These are phyloP conservation scores for Endomychus coccineus DNA, from an alignment of 2,888 invertebrate genomes.

Conservation along the genomic window DNA sequence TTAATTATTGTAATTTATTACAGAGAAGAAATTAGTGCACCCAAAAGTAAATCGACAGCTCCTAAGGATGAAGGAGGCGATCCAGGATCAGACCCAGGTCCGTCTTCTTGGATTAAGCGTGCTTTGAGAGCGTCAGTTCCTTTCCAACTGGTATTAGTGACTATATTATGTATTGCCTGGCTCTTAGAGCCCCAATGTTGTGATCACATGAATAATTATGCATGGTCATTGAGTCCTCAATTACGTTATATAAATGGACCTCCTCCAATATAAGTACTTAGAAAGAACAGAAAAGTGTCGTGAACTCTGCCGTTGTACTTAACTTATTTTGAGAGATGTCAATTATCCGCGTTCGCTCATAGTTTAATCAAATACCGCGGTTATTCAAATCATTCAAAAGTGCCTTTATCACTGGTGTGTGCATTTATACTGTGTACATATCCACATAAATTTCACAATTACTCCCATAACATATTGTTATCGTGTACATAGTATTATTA, in stretches of 20 bases:
- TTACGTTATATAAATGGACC: constrained; percentile 76
- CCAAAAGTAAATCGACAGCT: constrained; percentile 19
- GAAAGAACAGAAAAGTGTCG: constrained; percentile 5
- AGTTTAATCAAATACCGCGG: constrained; percentile 15
- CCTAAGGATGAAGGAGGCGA: constrained; percentile 50
- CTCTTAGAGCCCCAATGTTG: constrained; percentile 71
- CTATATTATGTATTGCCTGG: constrained; percentile 65
- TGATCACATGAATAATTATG: constrained; percentile 69
- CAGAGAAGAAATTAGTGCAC: constrained; percentile 29
- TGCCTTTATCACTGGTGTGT: constrained; percentile 10
- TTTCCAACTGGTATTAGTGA: constrained; percentile 67
- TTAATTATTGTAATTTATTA: constrained; percentile 19
- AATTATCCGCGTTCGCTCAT: constrained; percentile 12
- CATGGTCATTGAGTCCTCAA: constrained; percentile 70
- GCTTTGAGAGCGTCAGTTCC: constrained; percentile 66
- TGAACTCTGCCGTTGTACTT: constrained; percentile 23
- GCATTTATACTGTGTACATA: constrained; percentile 8
- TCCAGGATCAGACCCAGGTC: constrained; percentile 47
- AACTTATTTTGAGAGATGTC: constrained; percentile 2
- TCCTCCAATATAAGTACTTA: constrained; percentile 60
- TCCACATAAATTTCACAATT: constrained; percentile 7
- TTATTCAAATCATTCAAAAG: constrained; percentile 9
- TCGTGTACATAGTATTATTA: constrained; percentile 27
- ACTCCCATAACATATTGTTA: constrained; percentile 31
- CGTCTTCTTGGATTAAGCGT: constrained; percentile 61